These are phyloP conservation scores for Paradisaea rubra DNA, from an alignment of 2,113 vertebrate genomes.

Conservation along the genomic window DNA sequence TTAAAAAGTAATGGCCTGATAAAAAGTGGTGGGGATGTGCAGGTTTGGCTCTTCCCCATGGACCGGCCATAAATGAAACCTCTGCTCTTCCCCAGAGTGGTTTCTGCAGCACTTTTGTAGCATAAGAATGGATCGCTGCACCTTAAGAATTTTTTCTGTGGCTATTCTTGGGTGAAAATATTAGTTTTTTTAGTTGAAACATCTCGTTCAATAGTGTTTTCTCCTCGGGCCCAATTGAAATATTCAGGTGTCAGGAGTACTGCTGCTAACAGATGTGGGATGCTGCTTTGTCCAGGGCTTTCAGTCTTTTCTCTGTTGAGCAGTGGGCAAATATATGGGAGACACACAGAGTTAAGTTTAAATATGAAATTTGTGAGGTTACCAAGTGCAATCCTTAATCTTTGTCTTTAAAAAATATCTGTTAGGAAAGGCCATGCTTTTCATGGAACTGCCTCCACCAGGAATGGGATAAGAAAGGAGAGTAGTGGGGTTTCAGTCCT, in stretches of 20 bases:
- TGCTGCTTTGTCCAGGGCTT: not conserved
- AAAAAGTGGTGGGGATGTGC: not conserved
- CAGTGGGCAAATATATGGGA: rapidly evolving
- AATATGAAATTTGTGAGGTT: not conserved
- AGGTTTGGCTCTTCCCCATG: not conserved
- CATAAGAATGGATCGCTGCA: rapidly evolving
- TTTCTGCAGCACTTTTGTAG: not conserved
- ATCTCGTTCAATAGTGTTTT: not conserved
- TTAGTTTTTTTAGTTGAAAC: not conserved
- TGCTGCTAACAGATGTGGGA: not conserved
- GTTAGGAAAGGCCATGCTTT: rapidly evolving
- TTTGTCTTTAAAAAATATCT: not conserved
- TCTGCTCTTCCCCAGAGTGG: not conserved
- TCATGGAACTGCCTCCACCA: not conserved
- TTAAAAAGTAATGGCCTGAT: not conserved
- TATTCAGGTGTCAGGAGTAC: not conserved
- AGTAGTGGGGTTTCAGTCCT: not conserved
- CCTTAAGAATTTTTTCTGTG: not conserved
- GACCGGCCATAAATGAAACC: not conserved
- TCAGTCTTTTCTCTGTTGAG: not conserved
- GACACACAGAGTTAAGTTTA: too few species aligned
- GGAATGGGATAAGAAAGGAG: not conserved
- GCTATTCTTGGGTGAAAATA: not conserved
- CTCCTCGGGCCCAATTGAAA: not conserved
- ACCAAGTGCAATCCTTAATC: too few species aligned